Percentiles rank a stretch among this genome's conserved stretches.
phyloP scores from a whole-genome alignment of 2,888 invertebrate genomes.

The Carabus problematicus region DNA sequence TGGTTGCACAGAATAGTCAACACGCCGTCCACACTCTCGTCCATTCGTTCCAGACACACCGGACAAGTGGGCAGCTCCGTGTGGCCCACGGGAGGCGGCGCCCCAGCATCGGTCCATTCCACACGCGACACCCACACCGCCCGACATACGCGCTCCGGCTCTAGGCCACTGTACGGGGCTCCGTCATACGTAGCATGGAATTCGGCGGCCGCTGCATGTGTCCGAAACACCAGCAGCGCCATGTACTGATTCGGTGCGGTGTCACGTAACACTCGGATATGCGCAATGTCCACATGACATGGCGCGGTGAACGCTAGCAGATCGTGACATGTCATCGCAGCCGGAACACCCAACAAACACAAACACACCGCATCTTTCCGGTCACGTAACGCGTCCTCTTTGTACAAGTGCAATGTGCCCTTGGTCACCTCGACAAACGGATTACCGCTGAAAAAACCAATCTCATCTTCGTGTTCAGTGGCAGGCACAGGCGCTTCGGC shows the following conservation, averaged over 20 bases:
- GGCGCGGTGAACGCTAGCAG: slow-evolving; percentile 93
- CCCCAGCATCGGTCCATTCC: slow-evolving; percentile 77
- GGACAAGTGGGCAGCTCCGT: slow-evolving; percentile 98
- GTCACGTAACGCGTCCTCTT: slow-evolving; percentile 73
- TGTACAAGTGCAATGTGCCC: slow-evolving; percentile 95
- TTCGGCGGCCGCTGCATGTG: slow-evolving; percentile 81
- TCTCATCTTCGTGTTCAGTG: slow-evolving; percentile 61
- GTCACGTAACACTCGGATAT: slow-evolving; percentile 89
- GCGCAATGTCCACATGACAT: slow-evolving; percentile 87
- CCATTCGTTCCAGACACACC: slow-evolving; percentile 94
- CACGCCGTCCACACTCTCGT: slow-evolving; percentile 97
- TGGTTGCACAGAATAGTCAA: slow-evolving; percentile 98
- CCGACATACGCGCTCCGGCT: slow-evolving; percentile 90
- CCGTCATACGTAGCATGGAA: slow-evolving; percentile 95
- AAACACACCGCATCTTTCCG: slow-evolving; percentile 78
- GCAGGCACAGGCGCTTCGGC: slow-evolving; percentile 50
- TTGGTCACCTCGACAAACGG: slow-evolving; percentile 96
- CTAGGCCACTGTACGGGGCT: slow-evolving; percentile 89
- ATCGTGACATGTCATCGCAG: slow-evolving; percentile 91
- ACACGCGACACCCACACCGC: slow-evolving; percentile 95
- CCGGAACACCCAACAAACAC: slow-evolving; percentile 89
- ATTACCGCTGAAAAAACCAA: slow-evolving; percentile 93
- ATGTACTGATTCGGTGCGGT: slow-evolving; percentile 97
- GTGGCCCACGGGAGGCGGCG: slow-evolving; percentile 65
- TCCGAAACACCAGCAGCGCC: slow-evolving; percentile 87